Evolutionary conservation across 2,797 vertebrate species (phyloP).

Genomic region (Benthosema pterotum): DNA sequence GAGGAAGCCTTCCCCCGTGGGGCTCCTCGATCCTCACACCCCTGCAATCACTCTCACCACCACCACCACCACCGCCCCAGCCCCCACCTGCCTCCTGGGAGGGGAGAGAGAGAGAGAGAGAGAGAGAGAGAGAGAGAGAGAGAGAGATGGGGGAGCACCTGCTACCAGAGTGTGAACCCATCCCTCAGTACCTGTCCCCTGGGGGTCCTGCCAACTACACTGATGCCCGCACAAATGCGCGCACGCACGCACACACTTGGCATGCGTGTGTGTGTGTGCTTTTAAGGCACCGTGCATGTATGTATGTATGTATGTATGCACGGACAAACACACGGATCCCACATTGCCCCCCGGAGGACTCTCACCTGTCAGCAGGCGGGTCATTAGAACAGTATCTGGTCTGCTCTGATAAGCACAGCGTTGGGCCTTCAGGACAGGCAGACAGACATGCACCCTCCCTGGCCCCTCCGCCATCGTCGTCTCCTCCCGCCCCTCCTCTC

Average conservation of each 20-base stretch:
- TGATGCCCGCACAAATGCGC: constrained; percentile 7
- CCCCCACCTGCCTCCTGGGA: constrained; percentile 74
- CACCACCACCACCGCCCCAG: too few relatives aligned
- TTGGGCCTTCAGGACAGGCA: constrained; percentile 52
- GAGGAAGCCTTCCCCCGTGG: constrained; percentile 62
- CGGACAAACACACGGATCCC: too few relatives aligned
- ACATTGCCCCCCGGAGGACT: too few relatives aligned
- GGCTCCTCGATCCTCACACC: constrained; percentile 48
- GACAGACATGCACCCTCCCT: too few relatives aligned
- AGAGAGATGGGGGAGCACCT: constrained; percentile 57
- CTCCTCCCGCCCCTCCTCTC: constrained; percentile 9
- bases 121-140: constrained; percentile 21
- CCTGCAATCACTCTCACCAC: constrained; percentile 75
- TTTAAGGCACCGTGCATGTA: too few relatives aligned
- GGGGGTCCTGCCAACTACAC: constrained; percentile 56
- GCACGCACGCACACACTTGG: background rate
- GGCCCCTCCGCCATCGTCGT: too few relatives aligned
- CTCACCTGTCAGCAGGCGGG: constrained; percentile 63
- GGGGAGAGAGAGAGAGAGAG: constrained; percentile 44
- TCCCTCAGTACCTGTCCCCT: constrained; percentile 70
- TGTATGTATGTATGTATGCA: too few relatives aligned
- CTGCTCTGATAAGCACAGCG: constrained; percentile 71
- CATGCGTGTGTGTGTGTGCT: too few relatives aligned
- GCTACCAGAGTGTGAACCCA: constrained; percentile 62
- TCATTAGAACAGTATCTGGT: constrained; percentile 64